A percentile compares a stretch with the other conserved stretches of the same genome.
These are phyloP conservation scores for Panagrolaimus sp. DNA, from an alignment of 1,140 invertebrate species.

Conservation along the genomic window DNA sequence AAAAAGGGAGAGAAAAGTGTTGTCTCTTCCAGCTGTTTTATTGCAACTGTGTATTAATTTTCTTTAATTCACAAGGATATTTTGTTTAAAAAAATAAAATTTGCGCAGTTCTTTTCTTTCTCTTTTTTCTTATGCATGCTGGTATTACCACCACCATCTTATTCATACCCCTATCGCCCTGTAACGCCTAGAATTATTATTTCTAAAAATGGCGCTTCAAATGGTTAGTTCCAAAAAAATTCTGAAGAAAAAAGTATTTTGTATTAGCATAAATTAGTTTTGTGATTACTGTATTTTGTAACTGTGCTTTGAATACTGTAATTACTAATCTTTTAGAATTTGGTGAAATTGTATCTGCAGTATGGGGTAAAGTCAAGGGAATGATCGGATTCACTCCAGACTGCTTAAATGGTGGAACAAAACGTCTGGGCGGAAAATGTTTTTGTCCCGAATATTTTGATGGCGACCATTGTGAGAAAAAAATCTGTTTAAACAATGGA, in stretches of 20 bases:
- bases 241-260: neutral
- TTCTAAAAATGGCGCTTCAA: too few relatives aligned
- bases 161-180: too few relatives aligned
- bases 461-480: slow-evolving; percentile 36
- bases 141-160: too few relatives aligned
- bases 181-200: too few relatives aligned
- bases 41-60: too few relatives aligned
- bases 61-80: too few relatives aligned
- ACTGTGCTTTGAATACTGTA: neutral
- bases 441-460: slow-evolving; percentile 41
- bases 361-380: neutral
- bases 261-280: too few relatives aligned
- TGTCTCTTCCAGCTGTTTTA: too few relatives aligned
- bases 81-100: too few relatives aligned
- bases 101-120: too few relatives aligned
- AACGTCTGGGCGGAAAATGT: slow-evolving; percentile 23
- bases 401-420: slow-evolving; percentile 1
- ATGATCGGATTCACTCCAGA: neutral
- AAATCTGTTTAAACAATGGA: slow-evolving; percentile 39
- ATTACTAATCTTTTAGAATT: neutral
- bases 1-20: too few relatives aligned
- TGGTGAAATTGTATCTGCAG: neutral
- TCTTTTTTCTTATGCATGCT: too few relatives aligned
- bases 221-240: neutral
- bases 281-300: neutral